A percentile compares a stretch with the other conserved stretches of the same genome.
These are phyloP conservation scores for Azemiops feae DNA, from an alignment of 2,113 vertebrate species.

Conservation along the genomic window DNA sequence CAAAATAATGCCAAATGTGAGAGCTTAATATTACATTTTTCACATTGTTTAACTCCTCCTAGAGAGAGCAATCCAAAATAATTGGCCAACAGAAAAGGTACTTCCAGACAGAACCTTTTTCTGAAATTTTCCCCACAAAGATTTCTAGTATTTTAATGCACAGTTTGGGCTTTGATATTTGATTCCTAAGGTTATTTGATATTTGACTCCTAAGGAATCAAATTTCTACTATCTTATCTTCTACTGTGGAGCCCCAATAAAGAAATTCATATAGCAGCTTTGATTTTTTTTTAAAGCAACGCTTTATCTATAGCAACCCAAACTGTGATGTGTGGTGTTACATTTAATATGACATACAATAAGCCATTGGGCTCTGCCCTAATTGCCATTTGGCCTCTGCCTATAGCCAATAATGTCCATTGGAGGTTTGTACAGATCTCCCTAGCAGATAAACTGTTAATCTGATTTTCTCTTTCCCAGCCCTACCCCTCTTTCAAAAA, in stretches of 20 bases:
- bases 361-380: background rate
- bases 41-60: background rate
- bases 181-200: background rate
- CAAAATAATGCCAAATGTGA: slow-evolving; percentile 6
- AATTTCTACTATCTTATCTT: background rate
- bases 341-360: background rate
- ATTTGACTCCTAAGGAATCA: background rate
- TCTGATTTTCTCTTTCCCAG: background rate
- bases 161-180: background rate
- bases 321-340: background rate
- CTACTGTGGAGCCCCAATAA: background rate
- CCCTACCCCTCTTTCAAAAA: background rate
- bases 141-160: background rate
- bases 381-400: background rate
- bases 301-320: background rate
- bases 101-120: background rate
- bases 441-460: background rate
- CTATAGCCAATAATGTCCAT: background rate
- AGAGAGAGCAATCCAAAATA: background rate
- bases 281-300: background rate
- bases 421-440: background rate
- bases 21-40: background rate
- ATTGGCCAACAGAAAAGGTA: background rate
- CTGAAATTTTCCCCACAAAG: background rate
- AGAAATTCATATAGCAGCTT: background rate